phyloP scores from a whole-genome alignment of 2,888 invertebrate species.

The Chalcosyrphus nemorum region DNA sequence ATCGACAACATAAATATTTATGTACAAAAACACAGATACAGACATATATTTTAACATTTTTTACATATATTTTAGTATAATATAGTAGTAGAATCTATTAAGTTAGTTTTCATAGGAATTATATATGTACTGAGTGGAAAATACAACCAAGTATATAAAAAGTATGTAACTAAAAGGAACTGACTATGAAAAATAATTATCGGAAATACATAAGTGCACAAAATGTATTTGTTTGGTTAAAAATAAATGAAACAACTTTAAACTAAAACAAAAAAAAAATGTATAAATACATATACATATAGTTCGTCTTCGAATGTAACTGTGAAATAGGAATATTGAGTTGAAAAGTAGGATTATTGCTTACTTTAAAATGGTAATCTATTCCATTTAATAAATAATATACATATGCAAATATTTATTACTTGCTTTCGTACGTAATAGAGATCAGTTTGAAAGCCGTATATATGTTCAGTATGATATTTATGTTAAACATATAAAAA shows the following conservation, averaged over 20 bases:
- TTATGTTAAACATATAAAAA: slow-evolving; percentile 44
- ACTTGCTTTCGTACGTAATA: slow-evolving; percentile 62
- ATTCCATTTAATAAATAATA: slow-evolving; percentile 52
- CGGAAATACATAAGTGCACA: not conserved
- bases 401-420: slow-evolving; percentile 52
- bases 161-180: not conserved
- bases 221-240: not conserved
- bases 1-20: slow-evolving; percentile 56
- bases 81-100: slow-evolving; percentile 29
- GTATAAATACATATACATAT: too few species aligned
- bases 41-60: slow-evolving; percentile 50
- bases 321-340: slow-evolving; percentile 53
- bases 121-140: slow-evolving; percentile 35
- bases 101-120: slow-evolving; percentile 53
- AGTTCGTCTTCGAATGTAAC: not conserved
- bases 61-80: slow-evolving; percentile 21
- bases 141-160: slow-evolving; percentile 60
- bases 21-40: slow-evolving; percentile 65
- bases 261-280: not conserved
- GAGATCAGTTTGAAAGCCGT: slow-evolving; percentile 72
- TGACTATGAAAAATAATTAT: not conserved
- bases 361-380: slow-evolving; percentile 1
- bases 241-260: not conserved
- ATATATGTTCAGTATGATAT: slow-evolving; percentile 48
- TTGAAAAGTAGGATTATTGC: slow-evolving; percentile 53